Evolutionary conservation across 2,113 vertebrate genomes (phyloP), one percentile per base, ranked within the genome.

Genomic region (Passer montanus): DNA sequence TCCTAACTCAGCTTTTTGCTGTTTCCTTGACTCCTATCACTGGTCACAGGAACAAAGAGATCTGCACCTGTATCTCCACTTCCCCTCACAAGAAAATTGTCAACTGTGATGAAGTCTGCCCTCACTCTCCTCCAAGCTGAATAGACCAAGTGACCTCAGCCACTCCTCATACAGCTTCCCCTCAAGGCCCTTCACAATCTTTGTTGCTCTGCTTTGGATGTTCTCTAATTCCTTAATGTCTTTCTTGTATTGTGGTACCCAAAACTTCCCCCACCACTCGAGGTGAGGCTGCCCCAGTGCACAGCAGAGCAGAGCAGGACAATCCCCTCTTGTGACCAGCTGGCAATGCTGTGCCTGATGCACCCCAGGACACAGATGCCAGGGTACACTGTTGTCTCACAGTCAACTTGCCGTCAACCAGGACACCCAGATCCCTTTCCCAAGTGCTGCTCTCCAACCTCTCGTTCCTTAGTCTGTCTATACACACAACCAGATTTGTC

Each of bases 241-340:
- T 55, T 39, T 64, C 10, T 10, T 59, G 6, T 19, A 4, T 60
- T 60, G 33, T 33, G 27, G 5, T 6, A 19, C 15, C 46, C 28
- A 19, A 23, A 69, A 9, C 39, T 39, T 8, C 4, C 27, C 22
- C 22, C 46, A 37, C 3, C 6, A 44, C 39, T 27, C 0, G 1
- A 33, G 44, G 5, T 52, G 44, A 67, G 26, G 44, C 52, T 0
- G 2, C 7, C 0, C 11, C 72, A 47, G 23, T 5, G 14, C 59
- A 86, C 9, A 37, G 27, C 44, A 52, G 62, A 37, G 63, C 1
- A 1, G 55, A 37, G 63, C 1, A 1, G 55, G 46, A 53, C 46
- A 62, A 24, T 78, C 19, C 10, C 12, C 28, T n/a, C 33, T 5
- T 22, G 39, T 17, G 12, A 18, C 17, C 4, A 3, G 26, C 15